A percentile compares a stretch with the other conserved stretches of the same genome.
Evolutionary conservation across 2,888 invertebrate genomes (phyloP).

Genomic region (Oscheius sp.): DNA sequence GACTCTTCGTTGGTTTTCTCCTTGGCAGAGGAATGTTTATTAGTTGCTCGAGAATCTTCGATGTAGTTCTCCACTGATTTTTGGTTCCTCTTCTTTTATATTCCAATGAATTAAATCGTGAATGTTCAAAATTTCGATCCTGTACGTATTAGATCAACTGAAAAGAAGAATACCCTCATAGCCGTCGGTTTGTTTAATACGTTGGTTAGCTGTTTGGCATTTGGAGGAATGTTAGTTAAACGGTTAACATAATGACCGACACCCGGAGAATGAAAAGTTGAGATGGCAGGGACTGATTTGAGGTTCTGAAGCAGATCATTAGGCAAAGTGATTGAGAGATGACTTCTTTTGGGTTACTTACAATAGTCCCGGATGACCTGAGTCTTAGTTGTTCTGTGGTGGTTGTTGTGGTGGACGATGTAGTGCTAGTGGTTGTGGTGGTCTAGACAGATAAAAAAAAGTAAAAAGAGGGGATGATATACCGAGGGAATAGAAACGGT

Average conservation of each 20-base stretch:
- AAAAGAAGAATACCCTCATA: not conserved
- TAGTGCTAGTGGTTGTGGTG: not conserved
- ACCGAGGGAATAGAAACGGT: not conserved
- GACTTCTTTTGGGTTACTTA: not conserved
- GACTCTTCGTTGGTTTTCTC: not conserved
- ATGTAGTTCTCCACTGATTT: not conserved
- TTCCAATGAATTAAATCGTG: not conserved
- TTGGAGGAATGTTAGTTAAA: not conserved
- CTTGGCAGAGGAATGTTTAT: not conserved
- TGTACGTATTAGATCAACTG: too few species aligned
- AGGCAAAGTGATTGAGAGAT: slow-evolving; percentile 10
- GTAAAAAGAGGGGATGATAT: not conserved
- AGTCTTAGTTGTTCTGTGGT: slow-evolving; percentile 17
- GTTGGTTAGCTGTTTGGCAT: not conserved
- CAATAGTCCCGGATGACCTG: slow-evolving; percentile 18
- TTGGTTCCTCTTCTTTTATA: not conserved
- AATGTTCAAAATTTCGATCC: too few species aligned
- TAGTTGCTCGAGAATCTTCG: not conserved
- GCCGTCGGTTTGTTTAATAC: slow-evolving; percentile 1
- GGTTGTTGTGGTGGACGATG: slow-evolving; percentile 20
- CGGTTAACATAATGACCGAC: slow-evolving; percentile 28
- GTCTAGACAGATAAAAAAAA: too few species aligned
- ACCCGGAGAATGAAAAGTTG: slow-evolving; percentile 30
- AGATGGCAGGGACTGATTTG: slow-evolving; percentile 28
- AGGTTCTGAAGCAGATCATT: slow-evolving; percentile 31